Evolutionary conservation across 2,888 invertebrate genomes (phyloP), one percentile per base, ranked within the genome.

Genomic region (Gasteruption jaculator): DNA sequence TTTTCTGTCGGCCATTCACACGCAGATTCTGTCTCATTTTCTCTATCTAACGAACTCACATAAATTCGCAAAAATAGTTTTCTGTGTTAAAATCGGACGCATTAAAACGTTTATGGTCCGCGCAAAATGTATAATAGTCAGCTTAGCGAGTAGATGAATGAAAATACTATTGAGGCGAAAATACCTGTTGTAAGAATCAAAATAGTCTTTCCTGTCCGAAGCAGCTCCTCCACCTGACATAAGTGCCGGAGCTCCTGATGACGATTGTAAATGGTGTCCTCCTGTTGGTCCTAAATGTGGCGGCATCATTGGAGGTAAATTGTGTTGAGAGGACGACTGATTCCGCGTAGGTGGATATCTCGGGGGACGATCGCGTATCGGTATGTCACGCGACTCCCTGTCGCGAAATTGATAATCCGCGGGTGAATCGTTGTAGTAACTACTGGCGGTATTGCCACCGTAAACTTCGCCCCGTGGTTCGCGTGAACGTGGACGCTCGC

Each of bases 131-230:
- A n/a, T n/a, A n/a, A n/a, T n/a, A 41, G 45, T 49, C 46, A 49
- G 46, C 54, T 58, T 60, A 61, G 53, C 63, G 58, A 58, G 46
- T 63, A 67, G 63, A 59, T 64, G 61, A 61, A 70, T 67, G 50
- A 67, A 65, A 68, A 49, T 63, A 70, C 69, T 63, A 67, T 64
- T 68, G 65, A 63, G 63, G 65, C 70, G 67, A 65, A 70, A 70
- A 71, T 71, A 71, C 71, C 71, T 71, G 69, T 66, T 71, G 65
- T 71, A 71, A 63, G 68, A 69, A 65, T 71, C 71, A 67, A 70
- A 71, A 70, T 71, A 71, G 66, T 71, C 71, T 71, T 71, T 71
- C 69, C 71, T 68, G 64, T 71, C 71, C 63, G 63, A 56, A 41
- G 61, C 55, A 48, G 58, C 58, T 50, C 63, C 60, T 64, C 65